Evolutionary conservation across 2,888 invertebrate genomes (phyloP).

Genomic region (Elegia similella): DNA sequence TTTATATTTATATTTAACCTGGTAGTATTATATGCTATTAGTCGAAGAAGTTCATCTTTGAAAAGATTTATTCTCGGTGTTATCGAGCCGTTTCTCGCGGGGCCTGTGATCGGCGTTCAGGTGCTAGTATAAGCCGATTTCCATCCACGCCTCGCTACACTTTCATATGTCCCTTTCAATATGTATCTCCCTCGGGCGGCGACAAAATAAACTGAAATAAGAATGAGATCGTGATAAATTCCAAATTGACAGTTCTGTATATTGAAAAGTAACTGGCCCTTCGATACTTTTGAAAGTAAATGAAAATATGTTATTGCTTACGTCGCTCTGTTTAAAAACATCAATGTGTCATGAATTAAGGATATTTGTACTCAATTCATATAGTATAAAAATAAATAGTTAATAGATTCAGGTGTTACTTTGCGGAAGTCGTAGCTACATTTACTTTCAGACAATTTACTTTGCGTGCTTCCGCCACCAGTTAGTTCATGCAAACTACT

Average conservation of each 20-base stretch:
- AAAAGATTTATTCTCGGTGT: constrained; percentile 3
- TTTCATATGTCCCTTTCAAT: constrained; percentile 43
- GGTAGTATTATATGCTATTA: neutral
- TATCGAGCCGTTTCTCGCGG: constrained; percentile 1
- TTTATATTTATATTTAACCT: too few relatives aligned
- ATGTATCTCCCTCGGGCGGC: constrained; percentile 23
- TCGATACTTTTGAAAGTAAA: neutral
- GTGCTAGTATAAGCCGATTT: constrained; percentile 15
- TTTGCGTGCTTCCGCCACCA: too few relatives aligned
- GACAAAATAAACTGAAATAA: constrained; percentile 3
- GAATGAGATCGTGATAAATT: neutral
- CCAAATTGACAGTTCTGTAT: neutral
- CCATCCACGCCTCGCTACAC: constrained; percentile 32
- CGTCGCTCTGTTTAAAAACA: too few relatives aligned
- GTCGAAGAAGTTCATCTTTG: neutral
- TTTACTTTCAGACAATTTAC: too few relatives aligned
- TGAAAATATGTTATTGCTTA: too few relatives aligned
- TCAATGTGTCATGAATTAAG: too few relatives aligned
- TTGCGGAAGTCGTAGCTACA: too few relatives aligned
- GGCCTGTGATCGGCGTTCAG: constrained; percentile 4
- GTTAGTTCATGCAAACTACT: too few relatives aligned
- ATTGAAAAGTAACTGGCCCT: neutral
- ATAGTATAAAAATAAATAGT: too few relatives aligned
- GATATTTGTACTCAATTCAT: too few relatives aligned
- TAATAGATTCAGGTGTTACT: too few relatives aligned